Evolutionary conservation across 1,140 invertebrate species (phyloP), one percentile per base, ranked within the genome.

Genomic region (Drepana arcuata): DNA sequence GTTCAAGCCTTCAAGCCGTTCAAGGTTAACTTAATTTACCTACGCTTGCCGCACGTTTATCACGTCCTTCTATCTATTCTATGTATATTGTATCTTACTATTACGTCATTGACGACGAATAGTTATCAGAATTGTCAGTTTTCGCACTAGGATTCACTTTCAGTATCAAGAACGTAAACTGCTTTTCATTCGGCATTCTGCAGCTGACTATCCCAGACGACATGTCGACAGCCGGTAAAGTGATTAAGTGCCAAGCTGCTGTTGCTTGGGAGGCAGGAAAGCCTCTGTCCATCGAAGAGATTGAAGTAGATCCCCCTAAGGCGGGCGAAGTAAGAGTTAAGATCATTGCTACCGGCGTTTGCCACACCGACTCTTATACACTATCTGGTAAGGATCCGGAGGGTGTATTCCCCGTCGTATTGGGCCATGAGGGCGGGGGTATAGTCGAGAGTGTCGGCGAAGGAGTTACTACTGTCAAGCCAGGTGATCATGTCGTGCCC

Each of bases 281-380:
- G 59, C 93, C 94, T 7, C 84, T 99, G 9, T 86, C 86, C 0
- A 87, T 99, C 18, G 98, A 99, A 85, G 91, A 90, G 28, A 87
- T 99, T 44, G 91, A 97, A 85, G 98, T 99, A 1, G 94, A 90
- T n/a, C 95, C 97, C 30, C 98, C 98, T 2, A 95, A 93, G 81
- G 90, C 90, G 1, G 89, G 92, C 53, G 93, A 95, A 88, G 91
- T 92, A n/a, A 86, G 92, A 34, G 85, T 96, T 7, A 90, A 95
- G 83, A 88, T 99, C 31, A 60, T 90, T 2, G 88, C 91, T 14
- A 94, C 94, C 36, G 97, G 95, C 26, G 91, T 99, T n/a, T 99
- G 98, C 71, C 98, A 99, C 65, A 99, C 98, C 0, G 98, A 99
- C 86, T 91, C 94, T 2, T 98, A 98, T 64, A 99, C 97, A 10